phyloP scores from a whole-genome alignment of 2,797 vertebrate species.

The Champsocephalus esox region DNA sequence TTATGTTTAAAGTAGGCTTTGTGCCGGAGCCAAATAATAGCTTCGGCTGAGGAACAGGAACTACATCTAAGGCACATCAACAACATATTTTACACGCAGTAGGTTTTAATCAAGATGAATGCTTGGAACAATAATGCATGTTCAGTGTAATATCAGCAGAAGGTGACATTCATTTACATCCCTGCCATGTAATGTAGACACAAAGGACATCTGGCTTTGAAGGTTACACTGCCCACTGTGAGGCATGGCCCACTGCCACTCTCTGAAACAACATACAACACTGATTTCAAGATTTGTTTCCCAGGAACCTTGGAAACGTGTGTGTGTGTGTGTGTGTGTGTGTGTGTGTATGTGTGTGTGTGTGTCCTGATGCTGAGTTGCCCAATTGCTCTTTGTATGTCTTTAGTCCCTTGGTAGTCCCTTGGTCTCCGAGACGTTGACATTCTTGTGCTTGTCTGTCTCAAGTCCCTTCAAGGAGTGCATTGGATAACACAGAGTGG shows the following conservation, averaged over 20 bases:
- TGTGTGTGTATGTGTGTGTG: not conserved
- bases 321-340: conserved; percentile 1
- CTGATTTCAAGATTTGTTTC: conserved; percentile 27
- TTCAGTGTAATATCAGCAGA: not conserved
- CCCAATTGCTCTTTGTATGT: not conserved
- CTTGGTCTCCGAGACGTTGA: conserved; percentile 5
- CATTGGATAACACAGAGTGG: conserved; percentile 4
- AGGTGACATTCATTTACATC: not conserved
- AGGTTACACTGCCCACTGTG: not conserved
- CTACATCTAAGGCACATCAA: not conserved
- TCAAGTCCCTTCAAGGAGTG: conserved; percentile 9
- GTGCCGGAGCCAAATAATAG: no score
- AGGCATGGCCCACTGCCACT: not conserved
- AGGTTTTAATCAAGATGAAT: not conserved
- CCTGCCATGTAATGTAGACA: not conserved
- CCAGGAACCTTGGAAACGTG: conserved; percentile 9
- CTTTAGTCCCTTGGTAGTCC: conserved; percentile 7
- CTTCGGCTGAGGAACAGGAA: not conserved
- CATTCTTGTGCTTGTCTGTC: conserved; percentile 12
- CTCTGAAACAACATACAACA: conserved; percentile 7
- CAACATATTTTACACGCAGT: not conserved
- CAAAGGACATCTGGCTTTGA: not conserved
- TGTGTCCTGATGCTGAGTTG: not conserved
- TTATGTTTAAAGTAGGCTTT: not conserved
- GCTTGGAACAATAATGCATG: not conserved